Evolutionary conservation across 1,140 invertebrate species (phyloP).

Genomic region (Plodia interpunctella): DNA sequence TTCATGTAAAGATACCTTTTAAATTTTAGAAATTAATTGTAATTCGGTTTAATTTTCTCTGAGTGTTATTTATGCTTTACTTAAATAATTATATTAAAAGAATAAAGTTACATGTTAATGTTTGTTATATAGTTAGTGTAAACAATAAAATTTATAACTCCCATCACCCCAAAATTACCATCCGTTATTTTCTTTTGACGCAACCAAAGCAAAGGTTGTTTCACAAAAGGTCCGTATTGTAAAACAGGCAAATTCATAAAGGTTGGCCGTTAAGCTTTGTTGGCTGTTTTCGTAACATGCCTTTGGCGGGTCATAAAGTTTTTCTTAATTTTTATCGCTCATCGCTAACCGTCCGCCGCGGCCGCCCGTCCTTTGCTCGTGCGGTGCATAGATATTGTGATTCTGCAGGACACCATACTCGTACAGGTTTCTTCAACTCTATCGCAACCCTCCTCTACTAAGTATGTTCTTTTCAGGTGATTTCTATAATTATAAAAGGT

Average conservation of each 20-base stretch:
- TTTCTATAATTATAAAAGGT: too few relatives aligned
- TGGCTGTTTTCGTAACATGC: conserved; percentile 36
- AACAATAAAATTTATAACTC: conserved; percentile 25
- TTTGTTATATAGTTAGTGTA: background rate
- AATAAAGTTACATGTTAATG: background rate
- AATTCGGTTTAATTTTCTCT: too few relatives aligned
- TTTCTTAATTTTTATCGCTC: conserved; percentile 39
- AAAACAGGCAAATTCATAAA: conserved; percentile 51
- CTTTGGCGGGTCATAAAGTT: conserved; percentile 61
- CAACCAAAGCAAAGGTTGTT: conserved; percentile 29
- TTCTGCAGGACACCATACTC: conserved; percentile 10
- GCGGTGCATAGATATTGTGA: too few relatives aligned
- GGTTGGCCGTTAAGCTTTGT: conserved; percentile 54
- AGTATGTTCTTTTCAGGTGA: too few relatives aligned
- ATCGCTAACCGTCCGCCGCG: conserved; percentile 15
- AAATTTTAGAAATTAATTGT: too few relatives aligned
- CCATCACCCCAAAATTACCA: conserved; percentile 25
- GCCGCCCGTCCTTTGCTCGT: conserved; percentile 10
- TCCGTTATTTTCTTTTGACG: conserved; percentile 44
- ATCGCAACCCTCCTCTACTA: too few relatives aligned
- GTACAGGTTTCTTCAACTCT: too few relatives aligned
- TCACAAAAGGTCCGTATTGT: conserved; percentile 40
- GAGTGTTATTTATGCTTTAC: too few relatives aligned
- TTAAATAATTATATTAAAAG: too few relatives aligned
- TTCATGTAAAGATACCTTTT: too few relatives aligned